Base-by-base conservation (phyloP, 2,888 invertebrate species). In the Microctonus aethiopoides region DNA sequence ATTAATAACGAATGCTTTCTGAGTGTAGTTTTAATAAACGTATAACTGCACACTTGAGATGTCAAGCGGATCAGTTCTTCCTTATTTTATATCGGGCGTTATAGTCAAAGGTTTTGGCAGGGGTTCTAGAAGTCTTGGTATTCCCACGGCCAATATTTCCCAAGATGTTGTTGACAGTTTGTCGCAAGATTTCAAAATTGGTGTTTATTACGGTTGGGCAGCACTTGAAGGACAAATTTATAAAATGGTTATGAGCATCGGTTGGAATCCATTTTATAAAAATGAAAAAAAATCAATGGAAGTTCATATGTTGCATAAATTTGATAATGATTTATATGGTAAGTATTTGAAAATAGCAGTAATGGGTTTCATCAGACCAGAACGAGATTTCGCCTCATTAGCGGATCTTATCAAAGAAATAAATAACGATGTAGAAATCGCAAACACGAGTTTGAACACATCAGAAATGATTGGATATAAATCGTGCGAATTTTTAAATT, bases 151-250 rank as follows among this genome's bases (percentile, higher is more conserved):
- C 0, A 95, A 98, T 87, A 94, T 93, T 84, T 89, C 95, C 0
- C 88, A 92, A 70, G 90, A 92, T 66, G 93, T 96, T 2, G 94
- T 98, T 0, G 89, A 94, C 68, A 85, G 89, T 1, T 87, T 98
- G 57, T 97, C 98, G 0, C 81, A 88, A n/a, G 90, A 90, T 54
- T 86, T 98, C 61, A 87, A 89, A 4, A 92, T 93, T 13, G 99
- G 99, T 26, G 94, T 98, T 60, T 99, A 98, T 87, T 98, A 91
- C 87, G 99, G 99, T 3, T 97, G 95, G 93, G 97, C 97, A 0
- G 91, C 91, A 76, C 90, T 99, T 1, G 91, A 94, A 76, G 86
- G 88, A 63, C 89, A 91, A 0, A 91, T 97, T 3, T 88, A 94
- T 81, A 95, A 95, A 89, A 98, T 98, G 96, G 98, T 98, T 0